Evolutionary conservation across 2,797 vertebrate species (phyloP).

Genomic region (Lacerta bilineata): DNA sequence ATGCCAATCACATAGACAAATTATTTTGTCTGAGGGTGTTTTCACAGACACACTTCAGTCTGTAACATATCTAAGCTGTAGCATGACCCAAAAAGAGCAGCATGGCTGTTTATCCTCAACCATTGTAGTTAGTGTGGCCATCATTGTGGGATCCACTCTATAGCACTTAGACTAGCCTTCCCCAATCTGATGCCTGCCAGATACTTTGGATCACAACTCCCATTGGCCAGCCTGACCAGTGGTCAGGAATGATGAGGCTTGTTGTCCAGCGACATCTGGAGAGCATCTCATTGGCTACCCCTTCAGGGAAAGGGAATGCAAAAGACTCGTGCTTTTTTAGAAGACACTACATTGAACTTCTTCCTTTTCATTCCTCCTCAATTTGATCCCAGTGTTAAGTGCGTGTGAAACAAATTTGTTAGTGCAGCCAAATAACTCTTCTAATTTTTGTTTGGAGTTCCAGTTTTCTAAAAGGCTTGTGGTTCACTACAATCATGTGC

Average conservation of each 20-base stretch:
- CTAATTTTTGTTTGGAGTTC: slow-evolving; percentile 20
- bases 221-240: too few species aligned
- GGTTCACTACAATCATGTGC: slow-evolving; percentile 23
- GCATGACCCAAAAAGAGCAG: background rate
- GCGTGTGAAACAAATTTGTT: background rate
- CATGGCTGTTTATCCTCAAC: background rate
- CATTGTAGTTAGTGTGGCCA: background rate
- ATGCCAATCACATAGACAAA: background rate
- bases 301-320: too few species aligned
- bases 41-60: background rate
- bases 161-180: background rate
- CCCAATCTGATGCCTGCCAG: background rate
- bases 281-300: too few species aligned
- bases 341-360: background rate
- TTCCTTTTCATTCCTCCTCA: background rate
- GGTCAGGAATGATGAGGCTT: too few species aligned
- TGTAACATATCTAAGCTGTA: background rate
- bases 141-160: background rate
- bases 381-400: too few species aligned
- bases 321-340: too few species aligned
- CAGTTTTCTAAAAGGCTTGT: slow-evolving; percentile 30
- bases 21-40: background rate
- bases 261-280: too few species aligned
- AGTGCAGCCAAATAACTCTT: slow-evolving; percentile 38
- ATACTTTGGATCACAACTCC: too few species aligned